Base-by-base conservation (phyloP, 92 coral and sea anemone genomes). In the Palythoa heliodiscus region DNA sequence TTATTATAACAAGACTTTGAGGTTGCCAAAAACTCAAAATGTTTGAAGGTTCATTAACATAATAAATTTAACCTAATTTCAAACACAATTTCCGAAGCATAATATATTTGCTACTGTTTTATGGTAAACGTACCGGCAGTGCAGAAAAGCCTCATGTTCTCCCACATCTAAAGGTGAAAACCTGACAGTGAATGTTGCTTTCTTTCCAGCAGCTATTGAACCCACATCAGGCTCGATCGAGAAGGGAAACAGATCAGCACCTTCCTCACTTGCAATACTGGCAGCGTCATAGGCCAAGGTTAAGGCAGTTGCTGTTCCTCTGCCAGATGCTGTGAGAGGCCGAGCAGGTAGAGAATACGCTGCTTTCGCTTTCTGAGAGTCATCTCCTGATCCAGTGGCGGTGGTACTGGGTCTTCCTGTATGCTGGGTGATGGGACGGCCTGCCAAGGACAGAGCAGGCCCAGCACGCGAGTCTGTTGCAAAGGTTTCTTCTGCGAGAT, bases 211-310 rank as follows among this genome's bases (percentile, higher is more conserved):
- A 29, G 97, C 92, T 47, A 97, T 89, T 54, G 93, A 91, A 17
- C 98, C 98, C 58, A 88, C 82, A 23, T 87, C 93, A n/a, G 98
- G 97, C 74, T 97, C 98, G 38, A 97, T 92, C 53, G 94, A 86
- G 78, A 97, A 97, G 39, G 99, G 97, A 78, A 94, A 94, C 66
- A 90, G 23, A 70, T 94, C 99, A 4, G 97, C 86, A 39, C 95
- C 92, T 73, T 88, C 91, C 61, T 94, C 97, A 47, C 95, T 97
- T 83, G 91, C 91, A 48, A 94, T 91, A 86, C 99, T 94, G 11
- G 94, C 99, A 82, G 98, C 93, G 60, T 94, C 99, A 79, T 92
- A 97, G 7, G 98, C 98, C 40, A 97, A 87, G 13, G 94, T 97
- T 82, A 97, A 86, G 43, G 97, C 99, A 71, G 95, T 97, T 29